These are phyloP conservation scores for Noctua janthina DNA, from an alignment of 2,888 invertebrate genomes.

Conservation along the genomic window DNA sequence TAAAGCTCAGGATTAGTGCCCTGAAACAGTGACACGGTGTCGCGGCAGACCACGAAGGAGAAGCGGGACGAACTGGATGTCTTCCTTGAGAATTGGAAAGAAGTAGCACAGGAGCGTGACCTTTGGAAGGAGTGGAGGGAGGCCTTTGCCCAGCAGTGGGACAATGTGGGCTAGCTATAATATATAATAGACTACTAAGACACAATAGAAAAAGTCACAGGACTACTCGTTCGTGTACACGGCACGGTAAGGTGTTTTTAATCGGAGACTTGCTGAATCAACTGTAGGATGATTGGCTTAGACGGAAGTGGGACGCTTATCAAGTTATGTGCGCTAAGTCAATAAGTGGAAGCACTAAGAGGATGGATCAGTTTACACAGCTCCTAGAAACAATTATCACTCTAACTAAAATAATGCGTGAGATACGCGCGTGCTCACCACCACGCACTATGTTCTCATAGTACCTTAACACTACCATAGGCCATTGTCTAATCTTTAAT, in stretches of 20 bases:
- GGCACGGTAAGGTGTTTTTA: conserved; percentile 51
- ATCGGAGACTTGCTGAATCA: conserved; percentile 61
- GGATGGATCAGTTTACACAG: conserved; percentile 37
- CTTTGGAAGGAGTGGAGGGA: too few relatives aligned
- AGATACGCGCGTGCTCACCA: conserved; percentile 2
- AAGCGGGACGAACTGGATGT: too few relatives aligned
- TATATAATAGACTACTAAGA: background rate
- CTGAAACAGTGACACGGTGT: too few relatives aligned
- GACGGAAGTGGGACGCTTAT: conserved; percentile 51
- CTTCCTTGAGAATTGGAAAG: too few relatives aligned
- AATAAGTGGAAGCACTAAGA: conserved; percentile 33
- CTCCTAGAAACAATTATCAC: conserved; percentile 27
- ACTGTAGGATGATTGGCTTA: conserved; percentile 41
- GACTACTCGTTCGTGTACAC: background rate
- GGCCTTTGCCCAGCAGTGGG: too few relatives aligned
- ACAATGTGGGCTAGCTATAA: too few relatives aligned
- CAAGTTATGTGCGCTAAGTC: conserved; percentile 48
- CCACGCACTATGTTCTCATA: background rate
- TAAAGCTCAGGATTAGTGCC: too few relatives aligned
- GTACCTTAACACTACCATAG: conserved; percentile 29
- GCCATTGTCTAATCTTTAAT: conserved; percentile 37
- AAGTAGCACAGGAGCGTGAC: too few relatives aligned
- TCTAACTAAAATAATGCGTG: conserved; percentile 13
- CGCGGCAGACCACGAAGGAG: too few relatives aligned
- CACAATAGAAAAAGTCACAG: background rate